These are phyloP conservation scores for Prionace glauca DNA, from an alignment of 2,797 vertebrate species.

Conservation along the genomic window DNA sequence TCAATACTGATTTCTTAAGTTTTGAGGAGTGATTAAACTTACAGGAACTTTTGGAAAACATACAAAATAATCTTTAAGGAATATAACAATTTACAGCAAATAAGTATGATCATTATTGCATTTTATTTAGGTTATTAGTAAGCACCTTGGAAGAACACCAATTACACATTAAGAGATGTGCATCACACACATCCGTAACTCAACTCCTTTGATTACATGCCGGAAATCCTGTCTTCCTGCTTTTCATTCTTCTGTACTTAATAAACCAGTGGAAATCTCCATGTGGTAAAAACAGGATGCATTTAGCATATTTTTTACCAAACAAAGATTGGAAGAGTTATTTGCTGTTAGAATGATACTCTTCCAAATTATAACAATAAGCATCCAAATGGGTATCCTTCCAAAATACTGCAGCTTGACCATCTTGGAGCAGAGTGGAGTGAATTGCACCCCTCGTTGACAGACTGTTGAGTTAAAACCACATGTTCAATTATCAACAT, in stretches of 20 bases:
- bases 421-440: not conserved
- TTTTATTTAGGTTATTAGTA: not conserved
- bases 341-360: not conserved
- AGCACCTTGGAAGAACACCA: not conserved
- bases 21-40: not conserved
- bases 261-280: not conserved
- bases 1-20: not conserved
- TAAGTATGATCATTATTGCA: not conserved
- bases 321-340: not conserved
- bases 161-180: conserved; percentile 8
- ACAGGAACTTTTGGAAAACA: not conserved
- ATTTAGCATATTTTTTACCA: not conserved
- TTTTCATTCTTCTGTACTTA: not conserved
- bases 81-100: not conserved
- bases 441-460: not conserved
- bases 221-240: not conserved
- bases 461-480: not conserved
- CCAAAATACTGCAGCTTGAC: not conserved
- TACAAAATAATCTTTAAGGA: not conserved
- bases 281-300: not conserved
- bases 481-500: not conserved
- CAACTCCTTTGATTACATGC: conserved; percentile 2
- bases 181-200: not conserved
- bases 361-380: not conserved
- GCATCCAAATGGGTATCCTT: not conserved